These are phyloP conservation scores for Sthenelais limicola DNA, from an alignment of 2,888 invertebrate genomes.

Conservation along the genomic window DNA sequence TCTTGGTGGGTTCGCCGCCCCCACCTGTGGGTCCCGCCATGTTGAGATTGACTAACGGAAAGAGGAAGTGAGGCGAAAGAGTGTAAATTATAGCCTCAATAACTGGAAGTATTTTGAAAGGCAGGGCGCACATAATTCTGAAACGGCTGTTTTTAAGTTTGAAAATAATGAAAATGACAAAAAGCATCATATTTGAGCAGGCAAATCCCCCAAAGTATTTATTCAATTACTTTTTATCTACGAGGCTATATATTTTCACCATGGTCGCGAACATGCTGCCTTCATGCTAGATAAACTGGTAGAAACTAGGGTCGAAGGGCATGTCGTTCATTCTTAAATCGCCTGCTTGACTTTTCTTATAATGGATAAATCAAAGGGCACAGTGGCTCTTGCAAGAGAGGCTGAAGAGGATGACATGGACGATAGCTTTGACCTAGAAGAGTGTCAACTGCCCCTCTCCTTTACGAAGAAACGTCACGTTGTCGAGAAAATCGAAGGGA, in stretches of 20 bases:
- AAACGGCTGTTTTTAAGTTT: no score
- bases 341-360: no score
- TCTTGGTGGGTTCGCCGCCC: slow-evolving; percentile 2
- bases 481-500: slow-evolving; percentile 81
- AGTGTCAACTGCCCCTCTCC: slow-evolving; percentile 76
- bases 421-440: slow-evolving; percentile 40
- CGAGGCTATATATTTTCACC: no score
- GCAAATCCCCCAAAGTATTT: no score
- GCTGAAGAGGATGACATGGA: slow-evolving; percentile 49
- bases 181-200: no score
- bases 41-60: slow-evolving; percentile 7
- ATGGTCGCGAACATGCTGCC: slow-evolving; percentile 27
- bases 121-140: no score
- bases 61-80: slow-evolving; percentile 23
- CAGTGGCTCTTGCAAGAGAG: slow-evolving; percentile 39
- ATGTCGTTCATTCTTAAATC: no score
- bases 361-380: slow-evolving; percentile 11
- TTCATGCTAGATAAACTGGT: slow-evolving; percentile 1
- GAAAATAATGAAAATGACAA: no score
- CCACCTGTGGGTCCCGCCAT: slow-evolving; percentile 12
- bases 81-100: slow-evolving; percentile 15
- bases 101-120: no score
- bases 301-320: slow-evolving; percentile 37
- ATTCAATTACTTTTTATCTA: no score
- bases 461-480: slow-evolving; percentile 84